Evolutionary conservation across 1,140 invertebrate genomes (phyloP).

Genomic region (Drosophila repleta): DNA sequence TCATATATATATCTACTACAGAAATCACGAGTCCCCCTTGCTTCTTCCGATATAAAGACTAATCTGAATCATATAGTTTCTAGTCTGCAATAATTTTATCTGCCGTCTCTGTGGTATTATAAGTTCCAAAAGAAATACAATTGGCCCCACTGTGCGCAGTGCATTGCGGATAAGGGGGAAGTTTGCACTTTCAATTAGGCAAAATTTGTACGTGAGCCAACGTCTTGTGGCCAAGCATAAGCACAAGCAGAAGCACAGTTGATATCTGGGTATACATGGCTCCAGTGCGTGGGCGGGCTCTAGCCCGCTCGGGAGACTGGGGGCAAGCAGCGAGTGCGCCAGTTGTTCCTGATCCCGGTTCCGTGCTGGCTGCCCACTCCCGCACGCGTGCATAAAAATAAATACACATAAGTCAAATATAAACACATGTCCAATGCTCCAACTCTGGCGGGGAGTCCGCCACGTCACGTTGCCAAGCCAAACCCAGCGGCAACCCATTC

Average conservation of each 20-base stretch:
- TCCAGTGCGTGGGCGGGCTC: constrained; percentile 1
- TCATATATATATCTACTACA: no score
- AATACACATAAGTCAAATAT: constrained; percentile 72
- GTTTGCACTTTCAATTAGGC: constrained; percentile 36
- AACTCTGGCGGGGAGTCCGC: constrained; percentile 33
- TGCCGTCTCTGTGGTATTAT: no score
- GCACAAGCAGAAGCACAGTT: not conserved
- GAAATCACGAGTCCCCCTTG: no score
- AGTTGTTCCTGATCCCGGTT: constrained; percentile 28
- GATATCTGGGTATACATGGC: not conserved
- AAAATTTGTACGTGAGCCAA: no score
- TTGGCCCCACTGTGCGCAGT: constrained; percentile 6
- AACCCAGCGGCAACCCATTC: constrained; percentile 3
- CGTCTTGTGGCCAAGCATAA: not conserved
- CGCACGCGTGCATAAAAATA: constrained; percentile 53
- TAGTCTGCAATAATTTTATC: no score
- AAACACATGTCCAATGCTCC: constrained; percentile 59
- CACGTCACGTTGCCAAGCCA: constrained; percentile 30
- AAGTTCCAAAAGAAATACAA: not conserved
- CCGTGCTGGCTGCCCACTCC: constrained; percentile 16
- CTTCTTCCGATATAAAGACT: no score
- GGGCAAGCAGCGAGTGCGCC: not conserved
- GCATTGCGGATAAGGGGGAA: constrained; percentile 9
- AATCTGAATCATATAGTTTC: no score
- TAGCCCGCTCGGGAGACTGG: not conserved